Evolutionary conservation across 2,888 invertebrate species (phyloP), one percentile per base, ranked within the genome.

Genomic region (Agonopterix arenella): DNA sequence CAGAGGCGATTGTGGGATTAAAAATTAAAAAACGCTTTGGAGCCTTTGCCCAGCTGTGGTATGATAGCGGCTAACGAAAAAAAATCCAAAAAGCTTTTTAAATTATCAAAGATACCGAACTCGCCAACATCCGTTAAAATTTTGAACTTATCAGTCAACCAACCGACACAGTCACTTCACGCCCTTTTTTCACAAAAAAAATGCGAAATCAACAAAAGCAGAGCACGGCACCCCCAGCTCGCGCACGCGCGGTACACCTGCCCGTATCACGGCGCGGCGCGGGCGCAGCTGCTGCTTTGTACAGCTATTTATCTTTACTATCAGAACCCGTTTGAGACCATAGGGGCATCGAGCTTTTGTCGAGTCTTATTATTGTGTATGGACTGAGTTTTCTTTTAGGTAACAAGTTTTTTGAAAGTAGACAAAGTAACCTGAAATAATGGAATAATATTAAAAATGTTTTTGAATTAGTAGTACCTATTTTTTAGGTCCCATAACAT

Each of bases 221-320:
- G 51, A 51, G 44, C 50, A 36, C 40, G 50, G 11, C 40, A 40
- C n/a, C 13, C 11, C 11, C 46, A 38, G 11, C 37, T 37, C 8
- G 40, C 40, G 10, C 40, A 40, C 40, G 28, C 28, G 49, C 13
- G 9, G 47, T 71, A 68, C 82, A 81, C 82, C 80, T 82, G 82
- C 81, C 76, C 73, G 67, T 74, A 80, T 78, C 78, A 75, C 72
- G 65, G 66, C 68, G 57, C 71, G 37, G 52, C 53, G 54, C 57
- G 50, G 52, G 60, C 61, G 77, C 81, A 80, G 81, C 80, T 80
- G 80, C 76, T 2, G 11, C 8, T 4, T 36, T 11, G 8, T 11
- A 10, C 11, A 11, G 40, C 11, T 40, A 10, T 40, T n/a, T 40
- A 10, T 40, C 40, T 40, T 10, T 40, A 11, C 40, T 40, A 40